Base-by-base conservation (phyloP, 1,140 invertebrate genomes). In the Trichoplusia ni region DNA sequence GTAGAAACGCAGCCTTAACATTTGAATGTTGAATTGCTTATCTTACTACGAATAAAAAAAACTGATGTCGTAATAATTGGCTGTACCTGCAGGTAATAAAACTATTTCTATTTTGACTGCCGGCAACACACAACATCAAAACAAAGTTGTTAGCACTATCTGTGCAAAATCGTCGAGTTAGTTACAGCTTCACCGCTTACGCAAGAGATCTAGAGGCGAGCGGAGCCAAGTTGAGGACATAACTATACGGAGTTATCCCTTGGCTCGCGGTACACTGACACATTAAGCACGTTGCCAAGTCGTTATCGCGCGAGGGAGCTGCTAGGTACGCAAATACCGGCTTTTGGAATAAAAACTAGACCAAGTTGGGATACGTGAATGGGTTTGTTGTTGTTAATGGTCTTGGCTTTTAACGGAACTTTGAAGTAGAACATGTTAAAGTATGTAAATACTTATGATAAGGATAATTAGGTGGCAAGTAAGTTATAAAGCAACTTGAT, bases 251-350 rank as follows among this genome's bases (percentile, higher is more conserved):
- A 70, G 71, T 69, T 67, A 59, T 70, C 64, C 67, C 65, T 71
- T 76, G 77, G 71, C 72, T 59, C 38, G 29, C 65, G 51, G 21
- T 66, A 64, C 67, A 58, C 47, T 75, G 80, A 59, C 80, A 78
- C 75, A 79, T 67, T 71, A 80, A 76, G 72, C 68, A 23, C 56
- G 14, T 18, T 80, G 80, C 77, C 80, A 82, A 82, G 75, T 78
- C 75, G 77, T 67, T 67, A 35, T 54, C 54, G 38, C 13, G 8
- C 14, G 37, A 14, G n/a, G 7, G 14, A 38, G n/a, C n/a, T n/a
- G n/a, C n/a, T n/a, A n/a, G n/a, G 35, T 13, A 38, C 35, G 35
- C 35, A 38, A 38, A 13, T 13, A 38, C 2, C 5, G 35, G 13
- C 35, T 38, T 27, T 27, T 1, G 14, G 5, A 38, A 37, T 53